A percentile compares a stretch with the other conserved stretches of the same genome.
phyloP scores from a whole-genome alignment of 92 coral and sea anemone species.

The Porites evermanni region DNA sequence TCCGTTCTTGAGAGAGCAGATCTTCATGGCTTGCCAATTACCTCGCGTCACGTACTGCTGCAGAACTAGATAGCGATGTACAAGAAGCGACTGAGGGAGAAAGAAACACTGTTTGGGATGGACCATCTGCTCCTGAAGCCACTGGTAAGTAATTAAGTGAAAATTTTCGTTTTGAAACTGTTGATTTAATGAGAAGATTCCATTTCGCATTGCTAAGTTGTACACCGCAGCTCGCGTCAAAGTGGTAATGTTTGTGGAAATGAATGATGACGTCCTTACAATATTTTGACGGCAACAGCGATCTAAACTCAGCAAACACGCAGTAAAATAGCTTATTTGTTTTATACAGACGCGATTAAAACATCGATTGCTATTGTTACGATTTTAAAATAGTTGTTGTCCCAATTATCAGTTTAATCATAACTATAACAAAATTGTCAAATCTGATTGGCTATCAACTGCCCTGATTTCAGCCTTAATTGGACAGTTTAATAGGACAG shows the following conservation, averaged over 20 bases:
- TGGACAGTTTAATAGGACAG: too few relatives aligned
- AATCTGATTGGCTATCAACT: too few relatives aligned
- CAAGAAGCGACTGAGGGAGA: too few relatives aligned
- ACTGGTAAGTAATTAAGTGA: too few relatives aligned
- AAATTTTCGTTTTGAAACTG: background rate
- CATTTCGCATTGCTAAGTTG: background rate
- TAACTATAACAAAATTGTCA: too few relatives aligned
- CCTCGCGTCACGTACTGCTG: too few relatives aligned
- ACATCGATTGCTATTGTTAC: background rate
- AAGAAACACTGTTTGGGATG: too few relatives aligned
- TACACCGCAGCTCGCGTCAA: background rate
- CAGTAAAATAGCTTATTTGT: background rate
- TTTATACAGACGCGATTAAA: slow-evolving; percentile 1
- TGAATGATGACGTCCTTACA: background rate
- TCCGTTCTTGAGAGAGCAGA: background rate
- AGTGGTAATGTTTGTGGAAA: background rate
- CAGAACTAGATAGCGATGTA: too few relatives aligned
- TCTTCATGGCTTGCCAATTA: too few relatives aligned
- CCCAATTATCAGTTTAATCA: background rate
- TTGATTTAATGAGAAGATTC: background rate
- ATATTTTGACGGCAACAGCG: background rate
- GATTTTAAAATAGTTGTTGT: background rate
- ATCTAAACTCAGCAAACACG: background rate
- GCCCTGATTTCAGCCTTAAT: too few relatives aligned
- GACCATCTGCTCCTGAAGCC: too few relatives aligned